phyloP scores from a whole-genome alignment of 1,140 invertebrate species.

The Colletes latitarsis region DNA sequence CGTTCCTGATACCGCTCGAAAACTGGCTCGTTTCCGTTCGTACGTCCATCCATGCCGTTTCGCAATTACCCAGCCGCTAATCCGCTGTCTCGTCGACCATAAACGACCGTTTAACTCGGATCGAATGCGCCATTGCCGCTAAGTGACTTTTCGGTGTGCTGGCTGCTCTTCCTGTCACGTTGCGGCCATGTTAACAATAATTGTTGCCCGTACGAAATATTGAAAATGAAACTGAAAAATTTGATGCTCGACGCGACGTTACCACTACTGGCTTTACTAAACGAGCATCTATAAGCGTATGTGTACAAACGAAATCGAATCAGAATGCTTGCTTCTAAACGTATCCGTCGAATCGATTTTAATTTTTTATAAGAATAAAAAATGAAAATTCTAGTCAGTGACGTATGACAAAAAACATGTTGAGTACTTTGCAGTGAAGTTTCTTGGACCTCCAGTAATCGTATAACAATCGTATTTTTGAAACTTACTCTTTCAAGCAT shows the following conservation, averaged over 20 bases:
- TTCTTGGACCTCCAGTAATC: no score
- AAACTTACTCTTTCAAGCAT: no score
- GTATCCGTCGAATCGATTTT: no score
- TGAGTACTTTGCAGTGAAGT: no score
- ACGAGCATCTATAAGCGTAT: background rate
- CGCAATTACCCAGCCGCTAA: conserved; percentile 49
- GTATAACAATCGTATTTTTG: no score
- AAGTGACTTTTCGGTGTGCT: conserved; percentile 38
- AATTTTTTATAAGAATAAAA: no score
- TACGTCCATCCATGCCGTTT: conserved; percentile 34
- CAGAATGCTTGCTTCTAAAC: no score
- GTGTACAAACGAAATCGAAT: background rate
- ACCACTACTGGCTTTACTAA: no score
- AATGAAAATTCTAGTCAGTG: no score
- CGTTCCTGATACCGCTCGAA: conserved; percentile 60
- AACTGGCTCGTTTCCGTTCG: conserved; percentile 48
- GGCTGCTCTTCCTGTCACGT: background rate
- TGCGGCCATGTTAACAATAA: background rate
- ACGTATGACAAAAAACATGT: no score
- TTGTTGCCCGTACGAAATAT: background rate
- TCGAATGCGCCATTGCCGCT: conserved; percentile 44
- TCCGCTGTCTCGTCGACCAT: conserved; percentile 58
- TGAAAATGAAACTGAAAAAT: background rate
- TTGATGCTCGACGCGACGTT: background rate
- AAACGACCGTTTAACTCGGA: conserved; percentile 54